Evolutionary conservation across 2,113 vertebrate genomes (phyloP).

Genomic region (Daubentonia madagascariensis): DNA sequence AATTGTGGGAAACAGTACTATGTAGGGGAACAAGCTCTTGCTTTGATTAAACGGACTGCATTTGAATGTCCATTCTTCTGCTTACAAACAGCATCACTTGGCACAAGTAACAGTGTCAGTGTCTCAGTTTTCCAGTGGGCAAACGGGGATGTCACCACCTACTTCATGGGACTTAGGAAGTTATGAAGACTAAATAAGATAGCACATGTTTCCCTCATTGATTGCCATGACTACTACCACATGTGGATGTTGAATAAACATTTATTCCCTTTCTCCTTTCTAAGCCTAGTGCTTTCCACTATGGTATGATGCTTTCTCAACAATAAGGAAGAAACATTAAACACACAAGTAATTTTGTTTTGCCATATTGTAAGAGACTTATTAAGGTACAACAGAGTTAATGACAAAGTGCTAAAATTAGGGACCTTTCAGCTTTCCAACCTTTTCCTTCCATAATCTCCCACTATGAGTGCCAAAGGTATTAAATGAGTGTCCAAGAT

Average conservation of each 20-base stretch:
- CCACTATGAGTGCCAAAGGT: not conserved
- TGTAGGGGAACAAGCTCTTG: not conserved
- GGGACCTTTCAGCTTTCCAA: not conserved
- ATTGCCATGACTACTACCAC: not conserved
- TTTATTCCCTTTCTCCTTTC: not conserved
- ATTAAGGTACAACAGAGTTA: constrained; percentile 30
- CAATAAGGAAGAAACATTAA: not conserved
- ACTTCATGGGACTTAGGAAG: not conserved
- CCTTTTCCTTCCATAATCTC: not conserved
- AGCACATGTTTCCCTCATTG: not conserved
- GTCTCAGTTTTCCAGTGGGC: not conserved
- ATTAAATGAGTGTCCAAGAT: constrained; percentile 24
- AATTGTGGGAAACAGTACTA: not conserved
- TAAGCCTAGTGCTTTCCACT: not conserved
- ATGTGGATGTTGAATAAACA: not conserved
- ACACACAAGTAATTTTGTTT: not conserved
- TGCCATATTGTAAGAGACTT: not conserved
- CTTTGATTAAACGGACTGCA: not conserved
- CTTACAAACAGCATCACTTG: not conserved
- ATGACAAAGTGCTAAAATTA: constrained; percentile 12
- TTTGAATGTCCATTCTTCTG: not conserved
- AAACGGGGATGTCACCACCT: not conserved
- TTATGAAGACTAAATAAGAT: not conserved
- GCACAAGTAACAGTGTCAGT: not conserved
- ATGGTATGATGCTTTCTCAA: not conserved